Conservation (phyloP, 2,888 invertebrate genomes). For the Limnephilus lunatus region DNA sequence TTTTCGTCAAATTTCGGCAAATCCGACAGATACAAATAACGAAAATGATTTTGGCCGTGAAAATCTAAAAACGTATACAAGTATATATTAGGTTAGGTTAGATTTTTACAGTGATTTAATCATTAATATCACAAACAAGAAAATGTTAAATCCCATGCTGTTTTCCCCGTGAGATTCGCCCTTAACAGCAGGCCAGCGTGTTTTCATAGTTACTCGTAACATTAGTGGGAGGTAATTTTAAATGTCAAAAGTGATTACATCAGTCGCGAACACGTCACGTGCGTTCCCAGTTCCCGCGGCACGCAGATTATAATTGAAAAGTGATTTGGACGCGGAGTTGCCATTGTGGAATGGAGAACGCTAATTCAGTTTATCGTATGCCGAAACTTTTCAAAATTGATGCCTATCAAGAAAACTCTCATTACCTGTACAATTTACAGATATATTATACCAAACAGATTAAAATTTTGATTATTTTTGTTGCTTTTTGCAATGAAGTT, state of each 20-base stretch:
- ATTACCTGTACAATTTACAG: no score
- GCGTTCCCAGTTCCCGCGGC: background rate
- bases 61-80: no score
- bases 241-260: constrained; percentile 58
- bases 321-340: background rate
- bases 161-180: background rate
- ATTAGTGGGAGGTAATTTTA: constrained; percentile 48
- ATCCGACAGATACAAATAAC: no score
- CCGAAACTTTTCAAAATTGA: background rate
- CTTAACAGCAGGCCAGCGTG: constrained; percentile 51
- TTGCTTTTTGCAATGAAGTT: no score
- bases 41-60: no score
- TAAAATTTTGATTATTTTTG: no score
- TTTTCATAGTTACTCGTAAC: constrained; percentile 54
- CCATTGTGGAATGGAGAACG: background rate
- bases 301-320: constrained; percentile 13
- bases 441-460: no score
- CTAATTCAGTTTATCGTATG: background rate
- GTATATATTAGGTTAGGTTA: no score
- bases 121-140: no score
- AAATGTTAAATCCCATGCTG: background rate
- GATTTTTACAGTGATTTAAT: no score
- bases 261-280: background rate
- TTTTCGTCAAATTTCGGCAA: no score
- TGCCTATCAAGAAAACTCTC: no score